Evolutionary conservation across 2,113 vertebrate genomes (phyloP).

Genomic region (Camelus bactrianus): DNA sequence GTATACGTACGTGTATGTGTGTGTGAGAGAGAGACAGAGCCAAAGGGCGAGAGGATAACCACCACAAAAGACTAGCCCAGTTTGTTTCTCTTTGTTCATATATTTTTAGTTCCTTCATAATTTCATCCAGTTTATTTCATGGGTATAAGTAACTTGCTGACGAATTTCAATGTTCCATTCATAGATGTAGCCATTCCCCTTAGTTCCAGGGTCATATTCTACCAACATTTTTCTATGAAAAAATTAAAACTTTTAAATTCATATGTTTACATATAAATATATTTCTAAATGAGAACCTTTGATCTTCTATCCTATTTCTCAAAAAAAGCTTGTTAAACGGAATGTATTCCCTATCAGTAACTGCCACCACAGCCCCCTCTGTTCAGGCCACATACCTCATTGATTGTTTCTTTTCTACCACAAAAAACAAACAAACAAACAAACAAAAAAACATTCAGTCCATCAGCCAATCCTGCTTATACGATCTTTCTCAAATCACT

Average conservation of each 20-base stretch:
- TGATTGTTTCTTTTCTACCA: neutral
- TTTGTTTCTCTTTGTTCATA: neutral
- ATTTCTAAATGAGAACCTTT: neutral
- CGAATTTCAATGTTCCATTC: neutral
- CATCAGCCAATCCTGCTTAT: neutral
- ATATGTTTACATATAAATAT: neutral
- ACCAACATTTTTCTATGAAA: neutral
- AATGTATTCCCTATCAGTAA: neutral
- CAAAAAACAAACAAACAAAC: no score
- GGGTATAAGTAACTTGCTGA: neutral
- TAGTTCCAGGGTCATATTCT: neutral
- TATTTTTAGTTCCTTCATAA: neutral
- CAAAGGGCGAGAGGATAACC: no score
- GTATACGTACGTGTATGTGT: neutral
- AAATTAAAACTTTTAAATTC: neutral
- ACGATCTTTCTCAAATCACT: neutral
- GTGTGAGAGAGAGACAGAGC: neutral
- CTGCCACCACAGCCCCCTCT: no score
- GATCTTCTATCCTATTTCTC: neutral
- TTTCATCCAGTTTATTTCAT: neutral
- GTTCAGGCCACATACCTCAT: neutral
- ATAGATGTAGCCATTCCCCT: neutral
- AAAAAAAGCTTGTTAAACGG: neutral
- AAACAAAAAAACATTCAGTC: neutral
- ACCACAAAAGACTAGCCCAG: neutral